phyloP scores from a whole-genome alignment of 1,140 invertebrate species.

The Delia radicum region DNA sequence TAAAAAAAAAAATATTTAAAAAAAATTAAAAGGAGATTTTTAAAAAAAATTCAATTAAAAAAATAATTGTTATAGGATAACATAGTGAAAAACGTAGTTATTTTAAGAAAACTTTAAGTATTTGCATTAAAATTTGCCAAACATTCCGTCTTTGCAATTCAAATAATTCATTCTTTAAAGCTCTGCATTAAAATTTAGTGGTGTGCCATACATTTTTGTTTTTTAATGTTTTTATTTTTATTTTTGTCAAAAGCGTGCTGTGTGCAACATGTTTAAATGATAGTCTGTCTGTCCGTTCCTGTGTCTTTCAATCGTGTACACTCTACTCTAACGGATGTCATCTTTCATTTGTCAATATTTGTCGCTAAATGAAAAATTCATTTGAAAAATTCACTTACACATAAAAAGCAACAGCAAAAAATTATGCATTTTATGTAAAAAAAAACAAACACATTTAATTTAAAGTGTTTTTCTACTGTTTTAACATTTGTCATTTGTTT shows the following conservation, averaged over 20 bases:
- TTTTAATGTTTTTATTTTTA: background rate
- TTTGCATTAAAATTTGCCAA: no score
- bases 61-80: no score
- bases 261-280: constrained; percentile 4
- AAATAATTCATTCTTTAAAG: no score
- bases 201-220: background rate
- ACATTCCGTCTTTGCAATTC: no score
- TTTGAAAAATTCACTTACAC: no score
- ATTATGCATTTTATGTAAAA: background rate
- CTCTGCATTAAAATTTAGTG: no score
- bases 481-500: background rate
- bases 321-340: constrained; percentile 20
- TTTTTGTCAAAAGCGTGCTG: constrained; percentile 7
- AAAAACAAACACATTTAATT: background rate
- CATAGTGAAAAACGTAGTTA: no score
- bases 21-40: no score
- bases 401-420: no score
- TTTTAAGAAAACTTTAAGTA: no score
- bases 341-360: constrained; percentile 30
- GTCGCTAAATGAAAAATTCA: constrained; percentile 5
- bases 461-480: background rate
- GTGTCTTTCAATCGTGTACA: background rate
- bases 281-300: background rate
- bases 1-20: no score
- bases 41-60: no score